Evolutionary conservation across 1,140 invertebrate genomes (phyloP), one percentile per base, ranked within the genome.

Genomic region (Tetramorium alpestre): DNA sequence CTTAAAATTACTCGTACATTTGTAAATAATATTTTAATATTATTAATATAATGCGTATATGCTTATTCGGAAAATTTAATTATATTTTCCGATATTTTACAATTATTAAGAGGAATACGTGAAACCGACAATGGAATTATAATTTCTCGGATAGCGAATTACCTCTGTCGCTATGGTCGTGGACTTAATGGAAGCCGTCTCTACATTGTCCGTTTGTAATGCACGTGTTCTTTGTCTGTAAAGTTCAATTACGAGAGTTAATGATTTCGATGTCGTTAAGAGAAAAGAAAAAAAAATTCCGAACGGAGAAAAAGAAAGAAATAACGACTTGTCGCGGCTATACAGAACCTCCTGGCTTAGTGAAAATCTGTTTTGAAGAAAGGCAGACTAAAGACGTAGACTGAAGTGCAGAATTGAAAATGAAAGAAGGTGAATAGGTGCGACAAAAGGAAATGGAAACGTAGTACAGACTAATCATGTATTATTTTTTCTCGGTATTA

Each of bases 241-340:
- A 84, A 56, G 28, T 84, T 84, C 80, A 86, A 86, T 86, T 86
- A 86, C 62, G 60, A 38, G 64, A 86, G 75, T 86, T 86, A 86
- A 86, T 86, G 76, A 69, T 64, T 86, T 64, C 80, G 38, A 62
- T 44, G 84, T 81, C 58, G 58, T 81, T 6, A 60, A 81, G 41
- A 60, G 69, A 49, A 44, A 73, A 22, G 54, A 73, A 73, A 82
- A 47, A 69, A 47, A 69, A 47, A 6, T 86, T 81, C 58, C 25
- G 69, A 86, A 86, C 11, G 44, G 28, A 16, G 38, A 69, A 81
- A 86, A 81, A 58, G 44, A 25, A 69, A 69, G 22, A 81, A 80
- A 67, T 75, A 86, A 69, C 41, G 62, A 58, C 76, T 86, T 84
- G 13, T 75, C 80, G 54, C 54, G 25, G n/a, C 18, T 41, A 70